These are phyloP conservation scores for Biston betularia DNA, from an alignment of 2,888 invertebrate genomes.

Conservation along the genomic window DNA sequence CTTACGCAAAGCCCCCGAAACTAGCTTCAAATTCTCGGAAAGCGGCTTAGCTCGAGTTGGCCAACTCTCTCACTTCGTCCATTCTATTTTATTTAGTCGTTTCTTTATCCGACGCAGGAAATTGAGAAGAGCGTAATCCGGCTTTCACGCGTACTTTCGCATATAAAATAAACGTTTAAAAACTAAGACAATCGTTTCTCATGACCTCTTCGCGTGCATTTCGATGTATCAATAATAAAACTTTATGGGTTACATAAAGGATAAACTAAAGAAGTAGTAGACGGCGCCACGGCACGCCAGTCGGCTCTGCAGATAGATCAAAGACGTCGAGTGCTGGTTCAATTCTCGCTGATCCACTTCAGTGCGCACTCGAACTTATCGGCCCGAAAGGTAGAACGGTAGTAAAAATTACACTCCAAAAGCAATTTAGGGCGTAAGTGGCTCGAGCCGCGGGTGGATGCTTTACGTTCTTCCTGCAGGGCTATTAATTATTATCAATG, in stretches of 20 bases:
- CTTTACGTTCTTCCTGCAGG: conserved; percentile 54
- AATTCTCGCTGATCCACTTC: conserved; percentile 67
- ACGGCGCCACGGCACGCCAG: conserved; percentile 55
- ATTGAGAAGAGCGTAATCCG: conserved; percentile 66
- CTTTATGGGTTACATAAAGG: conserved; percentile 62
- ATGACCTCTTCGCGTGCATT: conserved; percentile 56
- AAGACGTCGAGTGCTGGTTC: conserved; percentile 72
- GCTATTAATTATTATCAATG: conserved; percentile 80
- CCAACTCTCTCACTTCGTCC: conserved; percentile 45
- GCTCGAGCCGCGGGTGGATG: conserved; percentile 63
- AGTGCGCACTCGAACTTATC: conserved; percentile 76
- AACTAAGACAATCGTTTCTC: conserved; percentile 63
- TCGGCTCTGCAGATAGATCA: conserved; percentile 68
- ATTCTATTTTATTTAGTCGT: conserved; percentile 40
- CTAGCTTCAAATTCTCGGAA: conserved; percentile 61
- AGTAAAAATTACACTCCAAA: conserved; percentile 81
- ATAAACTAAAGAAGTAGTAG: conserved; percentile 39
- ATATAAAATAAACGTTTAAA: conserved; percentile 64
- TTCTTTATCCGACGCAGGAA: conserved; percentile 60
- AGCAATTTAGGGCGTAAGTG: conserved; percentile 71
- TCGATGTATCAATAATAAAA: conserved; percentile 63
- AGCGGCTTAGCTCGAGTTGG: conserved; percentile 75
- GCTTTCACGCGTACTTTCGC: conserved; percentile 77
- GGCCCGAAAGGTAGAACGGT: conserved; percentile 80
- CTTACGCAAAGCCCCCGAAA: conserved; percentile 70